Evolutionary conservation across 2,888 invertebrate genomes (phyloP).

Genomic region (Parnassius orleans): DNA sequence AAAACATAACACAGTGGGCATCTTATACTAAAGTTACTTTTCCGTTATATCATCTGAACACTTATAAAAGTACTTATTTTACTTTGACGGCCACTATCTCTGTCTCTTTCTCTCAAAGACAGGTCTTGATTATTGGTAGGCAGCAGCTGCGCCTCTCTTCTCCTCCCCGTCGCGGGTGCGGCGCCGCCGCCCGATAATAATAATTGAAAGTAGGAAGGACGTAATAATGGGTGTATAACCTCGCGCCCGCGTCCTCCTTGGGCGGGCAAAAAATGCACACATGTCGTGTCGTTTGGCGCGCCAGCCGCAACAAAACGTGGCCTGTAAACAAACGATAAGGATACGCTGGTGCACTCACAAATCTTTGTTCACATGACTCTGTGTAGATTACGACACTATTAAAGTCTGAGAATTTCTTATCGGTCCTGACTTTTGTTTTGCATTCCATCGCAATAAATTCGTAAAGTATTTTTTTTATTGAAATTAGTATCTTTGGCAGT

Average conservation of each 20-base stretch:
- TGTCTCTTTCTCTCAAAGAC: constrained; percentile 64
- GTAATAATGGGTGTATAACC: constrained; percentile 82
- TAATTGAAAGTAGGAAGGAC: constrained; percentile 82
- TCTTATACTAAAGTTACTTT: constrained; percentile 20
- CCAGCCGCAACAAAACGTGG: constrained; percentile 50
- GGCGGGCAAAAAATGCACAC: constrained; percentile 81
- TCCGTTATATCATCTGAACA: constrained; percentile 6
- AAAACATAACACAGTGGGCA: neutral
- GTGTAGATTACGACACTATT: constrained; percentile 48
- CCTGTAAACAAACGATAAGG: constrained; percentile 65
- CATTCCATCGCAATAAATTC: no score
- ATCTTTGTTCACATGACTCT: constrained; percentile 59
- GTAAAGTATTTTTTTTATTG: no score
- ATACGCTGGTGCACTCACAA: constrained; percentile 39
- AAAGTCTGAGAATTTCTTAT: constrained; percentile 50
- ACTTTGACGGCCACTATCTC: constrained; percentile 47
- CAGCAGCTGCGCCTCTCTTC: constrained; percentile 82
- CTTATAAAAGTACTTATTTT: constrained; percentile 33
- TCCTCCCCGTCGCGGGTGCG: constrained; percentile 78
- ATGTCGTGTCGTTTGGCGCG: constrained; percentile 61
- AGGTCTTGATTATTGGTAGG: constrained; percentile 81
- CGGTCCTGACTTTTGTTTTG: constrained; percentile 8
- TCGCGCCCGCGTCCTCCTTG: constrained; percentile 81
- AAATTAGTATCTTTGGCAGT: no score
- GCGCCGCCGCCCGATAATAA: constrained; percentile 79